Evolutionary conservation across 2,888 invertebrate species (phyloP), one percentile per base, ranked within the genome.

Genomic region (Criorhina ranunculi): DNA sequence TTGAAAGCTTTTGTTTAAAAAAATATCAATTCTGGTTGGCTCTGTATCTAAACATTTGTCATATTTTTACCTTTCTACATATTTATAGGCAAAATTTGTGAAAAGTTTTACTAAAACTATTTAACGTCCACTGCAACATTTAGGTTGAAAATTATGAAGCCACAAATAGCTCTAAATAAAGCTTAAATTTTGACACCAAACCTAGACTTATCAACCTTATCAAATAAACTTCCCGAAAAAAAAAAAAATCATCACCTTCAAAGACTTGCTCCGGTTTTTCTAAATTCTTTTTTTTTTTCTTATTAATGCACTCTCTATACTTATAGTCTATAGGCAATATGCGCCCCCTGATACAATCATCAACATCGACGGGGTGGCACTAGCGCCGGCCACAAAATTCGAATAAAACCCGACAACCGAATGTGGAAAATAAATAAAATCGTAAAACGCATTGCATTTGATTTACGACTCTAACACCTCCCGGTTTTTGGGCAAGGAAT

Each of bases 401-500:
- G 46, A 80, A 80, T 85, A 85, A 85, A 85, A 80, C 46, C 55
- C 64, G 69, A 75, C 59, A 79, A 33, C 53, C 85, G 76, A 80
- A 85, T 70, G 70, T 72, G 80, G 42, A 66, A 80, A 85, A 72
- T 67, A 85, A 76, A 85, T 85, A 85, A 79, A 85, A 79, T 75
- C 70, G 73, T 85, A 79, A 85, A 82, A 85, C 69, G 79, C 75
- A 75, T 83, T 69, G 69, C 75, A 76, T 79, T 85, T 85, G 85
- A 85, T 85, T 85, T 85, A 85, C 85, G 85, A 80, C 66, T 76
- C 85, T 80, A 70, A 85, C 80, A 85, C 75, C 70, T 73, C 75
- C 60, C 66, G 69, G 53, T 70, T 64, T 62, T 24, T 69, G 44
- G 51, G 62, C 42, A 59, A 82, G 64, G 55, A 53, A 64, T 70